Conservation (phyloP, 2,113 vertebrate species). For the Trachemys scripta region DNA sequence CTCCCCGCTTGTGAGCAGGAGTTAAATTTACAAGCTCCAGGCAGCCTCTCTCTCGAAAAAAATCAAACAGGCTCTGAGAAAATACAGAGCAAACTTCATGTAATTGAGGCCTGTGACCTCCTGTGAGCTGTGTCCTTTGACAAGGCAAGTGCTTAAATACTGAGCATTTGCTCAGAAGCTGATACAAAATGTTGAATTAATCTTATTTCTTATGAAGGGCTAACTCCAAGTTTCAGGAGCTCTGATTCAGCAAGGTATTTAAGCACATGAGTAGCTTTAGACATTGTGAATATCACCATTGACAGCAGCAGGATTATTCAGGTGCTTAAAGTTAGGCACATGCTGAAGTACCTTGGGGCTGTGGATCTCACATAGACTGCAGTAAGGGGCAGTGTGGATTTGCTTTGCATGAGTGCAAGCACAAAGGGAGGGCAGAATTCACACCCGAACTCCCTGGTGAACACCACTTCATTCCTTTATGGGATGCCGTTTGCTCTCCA, state of each 20-base stretch:
- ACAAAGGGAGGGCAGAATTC: not conserved
- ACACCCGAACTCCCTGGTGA: not conserved
- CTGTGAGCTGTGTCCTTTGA: not conserved
- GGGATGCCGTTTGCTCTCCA: not conserved
- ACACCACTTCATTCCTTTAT: not conserved
- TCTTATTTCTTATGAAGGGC: not conserved
- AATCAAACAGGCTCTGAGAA: not conserved
- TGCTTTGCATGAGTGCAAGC: not conserved
- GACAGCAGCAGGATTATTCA: not conserved
- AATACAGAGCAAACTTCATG: not conserved
- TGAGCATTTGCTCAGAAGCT: not conserved
- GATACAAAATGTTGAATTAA: not conserved
- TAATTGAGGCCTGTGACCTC: not conserved
- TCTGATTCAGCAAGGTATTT: not conserved
- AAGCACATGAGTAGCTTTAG: not conserved
- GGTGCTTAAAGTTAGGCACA: not conserved
- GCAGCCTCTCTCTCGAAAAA: not conserved
- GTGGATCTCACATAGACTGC: not conserved
- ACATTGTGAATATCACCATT: not conserved
- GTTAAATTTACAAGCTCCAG: not conserved
- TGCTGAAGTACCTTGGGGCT: not conserved
- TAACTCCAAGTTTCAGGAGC: not conserved
- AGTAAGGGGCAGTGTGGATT: rapidly evolving
- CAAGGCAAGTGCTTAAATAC: not conserved
- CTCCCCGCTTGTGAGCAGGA: not conserved